These are phyloP conservation scores for Garra rufa DNA, from an alignment of 2,113 vertebrate species.

Conservation along the genomic window DNA sequence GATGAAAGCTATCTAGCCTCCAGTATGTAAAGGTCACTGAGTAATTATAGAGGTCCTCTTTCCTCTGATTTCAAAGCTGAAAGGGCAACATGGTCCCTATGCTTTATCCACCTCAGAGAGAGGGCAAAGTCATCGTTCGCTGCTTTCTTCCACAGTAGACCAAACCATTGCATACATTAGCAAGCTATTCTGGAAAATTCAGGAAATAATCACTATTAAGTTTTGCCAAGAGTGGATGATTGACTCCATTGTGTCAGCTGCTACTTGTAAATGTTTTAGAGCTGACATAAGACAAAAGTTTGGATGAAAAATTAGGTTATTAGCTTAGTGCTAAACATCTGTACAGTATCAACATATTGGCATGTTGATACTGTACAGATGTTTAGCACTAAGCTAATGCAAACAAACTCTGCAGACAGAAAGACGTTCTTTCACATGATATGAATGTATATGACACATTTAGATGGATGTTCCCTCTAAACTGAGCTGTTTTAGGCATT, in stretches of 20 bases:
- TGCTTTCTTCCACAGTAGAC: neutral
- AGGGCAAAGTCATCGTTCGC: neutral
- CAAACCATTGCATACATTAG: neutral
- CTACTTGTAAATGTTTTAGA: neutral
- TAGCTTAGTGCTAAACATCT: neutral
- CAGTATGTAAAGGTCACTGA: constrained; percentile 19
- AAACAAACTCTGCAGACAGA: neutral
- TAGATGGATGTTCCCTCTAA: neutral
- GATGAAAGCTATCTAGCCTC: constrained; percentile 29
- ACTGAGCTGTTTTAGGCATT: neutral
- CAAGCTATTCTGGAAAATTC: neutral
- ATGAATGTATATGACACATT: neutral
- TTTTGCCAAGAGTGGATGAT: neutral
- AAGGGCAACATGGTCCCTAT: neutral
- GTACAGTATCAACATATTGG: neutral
- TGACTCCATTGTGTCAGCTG: neutral
- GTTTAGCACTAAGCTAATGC: neutral
- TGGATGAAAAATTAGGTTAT: neutral
- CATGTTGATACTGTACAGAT: neutral
- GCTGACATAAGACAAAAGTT: neutral
- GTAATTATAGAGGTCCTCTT: constrained; percentile 27
- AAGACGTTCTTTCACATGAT: neutral
- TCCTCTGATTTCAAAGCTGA: constrained; percentile 7
- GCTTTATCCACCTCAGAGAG: neutral
- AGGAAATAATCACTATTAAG: neutral